These are phyloP conservation scores for Dreissena rostriformis DNA, from an alignment of 1,140 invertebrate species.

Conservation along the genomic window DNA sequence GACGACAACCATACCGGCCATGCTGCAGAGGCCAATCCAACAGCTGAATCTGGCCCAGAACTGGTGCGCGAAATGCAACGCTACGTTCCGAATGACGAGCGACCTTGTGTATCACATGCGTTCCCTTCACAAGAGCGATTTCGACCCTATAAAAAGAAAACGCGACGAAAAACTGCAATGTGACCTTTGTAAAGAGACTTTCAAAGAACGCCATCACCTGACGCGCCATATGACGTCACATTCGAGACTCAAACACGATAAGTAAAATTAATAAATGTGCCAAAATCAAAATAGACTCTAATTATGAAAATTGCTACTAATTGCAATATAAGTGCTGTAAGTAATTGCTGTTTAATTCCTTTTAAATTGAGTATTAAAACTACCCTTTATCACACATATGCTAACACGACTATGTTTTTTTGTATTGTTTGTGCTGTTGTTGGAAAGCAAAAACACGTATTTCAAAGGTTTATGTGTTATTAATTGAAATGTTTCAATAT, in stretches of 20 bases:
- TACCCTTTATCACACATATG: neutral
- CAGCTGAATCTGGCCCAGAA: conserved; percentile 94
- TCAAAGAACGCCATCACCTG: conserved; percentile 91
- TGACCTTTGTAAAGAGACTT: conserved; percentile 97
- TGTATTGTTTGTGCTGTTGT: neutral
- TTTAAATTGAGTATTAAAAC: neutral
- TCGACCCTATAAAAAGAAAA: conserved; percentile 75
- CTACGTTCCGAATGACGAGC: conserved; percentile 98
- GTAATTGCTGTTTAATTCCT: neutral
- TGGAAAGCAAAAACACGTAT: no score
- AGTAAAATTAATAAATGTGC: neutral
- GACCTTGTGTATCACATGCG: conserved; percentile 99
- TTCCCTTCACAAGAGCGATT: conserved; percentile 80
- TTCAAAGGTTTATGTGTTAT: no score
- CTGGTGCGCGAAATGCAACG: conserved; percentile 98
- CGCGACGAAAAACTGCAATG: conserved; percentile 87
- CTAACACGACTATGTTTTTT: neutral
- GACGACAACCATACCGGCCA: conserved; percentile 69
- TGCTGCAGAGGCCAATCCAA: conserved; percentile 86
- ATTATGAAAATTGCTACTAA: neutral
- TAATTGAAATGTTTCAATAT: no score
- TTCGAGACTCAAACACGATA: neutral
- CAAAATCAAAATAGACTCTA: neutral
- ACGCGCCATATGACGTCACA: conserved; percentile 20
- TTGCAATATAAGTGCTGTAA: neutral